These are phyloP conservation scores for Cerastis leucographa DNA, from an alignment of 2,888 invertebrate genomes.

Conservation along the genomic window DNA sequence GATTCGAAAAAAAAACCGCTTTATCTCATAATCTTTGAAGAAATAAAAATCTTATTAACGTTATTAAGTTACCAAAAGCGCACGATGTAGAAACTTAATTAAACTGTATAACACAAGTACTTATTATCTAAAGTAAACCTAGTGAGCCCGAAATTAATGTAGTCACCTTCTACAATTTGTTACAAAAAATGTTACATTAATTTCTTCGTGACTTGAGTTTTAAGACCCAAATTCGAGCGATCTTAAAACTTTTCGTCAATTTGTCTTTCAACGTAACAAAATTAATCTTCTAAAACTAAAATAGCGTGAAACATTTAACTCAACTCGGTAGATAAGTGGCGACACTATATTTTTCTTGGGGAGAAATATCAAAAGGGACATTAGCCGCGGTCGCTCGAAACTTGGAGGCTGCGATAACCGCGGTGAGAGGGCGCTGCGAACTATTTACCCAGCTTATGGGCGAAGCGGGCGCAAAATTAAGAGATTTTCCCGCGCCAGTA, in stretches of 20 bases:
- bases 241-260: slow-evolving; percentile 56
- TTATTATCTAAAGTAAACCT: slow-evolving; percentile 27
- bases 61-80: slow-evolving; percentile 45
- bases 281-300: slow-evolving; percentile 59
- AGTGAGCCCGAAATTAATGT: slow-evolving; percentile 22
- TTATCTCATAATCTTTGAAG: slow-evolving; percentile 30
- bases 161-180: slow-evolving; percentile 32
- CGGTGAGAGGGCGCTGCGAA: slow-evolving; percentile 72
- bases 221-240: slow-evolving; percentile 39
- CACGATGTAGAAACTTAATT: slow-evolving; percentile 47
- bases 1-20: background rate
- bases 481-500: slow-evolving; percentile 81
- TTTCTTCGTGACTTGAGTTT: slow-evolving; percentile 30
- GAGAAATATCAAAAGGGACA: slow-evolving; percentile 54
- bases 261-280: slow-evolving; percentile 54
- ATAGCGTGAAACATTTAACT: slow-evolving; percentile 50
- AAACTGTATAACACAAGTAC: slow-evolving; percentile 31
- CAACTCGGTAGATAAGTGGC: slow-evolving; percentile 35
- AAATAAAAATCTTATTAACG: slow-evolving; percentile 27
- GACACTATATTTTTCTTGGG: slow-evolving; percentile 54
- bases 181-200: slow-evolving; percentile 32
- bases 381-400: slow-evolving; percentile 57
- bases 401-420: slow-evolving; percentile 64
- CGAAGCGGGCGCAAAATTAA: slow-evolving; percentile 84
- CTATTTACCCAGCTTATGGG: slow-evolving; percentile 78